A percentile compares a stretch with the other conserved stretches of the same genome.
Conservation (phyloP, 2,113 vertebrate species). For the Eurypyga helias region DNA sequence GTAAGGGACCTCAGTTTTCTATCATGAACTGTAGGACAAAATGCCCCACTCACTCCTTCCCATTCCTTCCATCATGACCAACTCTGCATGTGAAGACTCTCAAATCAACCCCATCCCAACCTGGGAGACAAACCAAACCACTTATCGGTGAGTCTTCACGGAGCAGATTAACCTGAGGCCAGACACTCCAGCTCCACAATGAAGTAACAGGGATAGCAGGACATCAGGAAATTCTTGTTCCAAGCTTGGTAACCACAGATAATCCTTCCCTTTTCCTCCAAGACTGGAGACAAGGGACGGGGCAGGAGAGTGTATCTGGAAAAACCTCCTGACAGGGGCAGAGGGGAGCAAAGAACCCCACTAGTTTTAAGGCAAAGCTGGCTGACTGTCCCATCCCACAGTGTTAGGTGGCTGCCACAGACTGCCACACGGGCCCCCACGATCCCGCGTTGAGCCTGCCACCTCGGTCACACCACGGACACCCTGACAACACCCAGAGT, state of each 20-base stretch:
- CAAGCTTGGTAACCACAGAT: not conserved
- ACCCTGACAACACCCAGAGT: not conserved
- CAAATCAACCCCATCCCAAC: not conserved
- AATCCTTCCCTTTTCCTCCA: not conserved
- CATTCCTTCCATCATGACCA: not conserved
- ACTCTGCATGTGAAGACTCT: not conserved
- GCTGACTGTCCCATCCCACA: not conserved
- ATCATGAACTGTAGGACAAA: not conserved
- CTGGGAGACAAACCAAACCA: not conserved
- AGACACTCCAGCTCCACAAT: not conserved
- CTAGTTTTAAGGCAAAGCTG: not conserved
- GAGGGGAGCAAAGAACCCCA: not conserved
- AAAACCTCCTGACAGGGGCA: not conserved
- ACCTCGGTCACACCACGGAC: not conserved
- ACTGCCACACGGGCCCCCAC: not conserved
- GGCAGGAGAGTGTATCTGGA: not conserved
- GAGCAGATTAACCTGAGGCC: not conserved
- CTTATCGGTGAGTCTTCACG: not conserved
- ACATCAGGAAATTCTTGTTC: not conserved
- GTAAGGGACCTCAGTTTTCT: not conserved
- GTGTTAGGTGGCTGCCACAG: not conserved
- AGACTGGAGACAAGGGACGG: not conserved
- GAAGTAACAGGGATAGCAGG: not conserved
- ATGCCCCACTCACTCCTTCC: not conserved
- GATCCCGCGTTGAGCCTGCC: not conserved